Conservation (phyloP, 1,140 invertebrate genomes). For the Tetragonula clypearis region DNA sequence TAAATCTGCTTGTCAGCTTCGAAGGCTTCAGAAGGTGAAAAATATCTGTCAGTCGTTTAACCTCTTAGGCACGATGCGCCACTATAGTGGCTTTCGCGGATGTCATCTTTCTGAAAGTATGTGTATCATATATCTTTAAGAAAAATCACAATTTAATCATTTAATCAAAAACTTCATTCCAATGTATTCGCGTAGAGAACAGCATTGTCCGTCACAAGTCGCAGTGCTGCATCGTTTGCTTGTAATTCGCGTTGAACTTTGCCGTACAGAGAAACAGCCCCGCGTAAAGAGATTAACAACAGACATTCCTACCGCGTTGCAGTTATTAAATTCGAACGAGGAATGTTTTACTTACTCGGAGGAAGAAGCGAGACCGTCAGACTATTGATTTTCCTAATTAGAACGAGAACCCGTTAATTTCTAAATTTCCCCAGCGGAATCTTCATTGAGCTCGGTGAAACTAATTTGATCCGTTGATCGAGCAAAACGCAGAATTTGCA, state of each 20-base stretch:
- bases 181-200: too few relatives aligned
- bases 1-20: neutral
- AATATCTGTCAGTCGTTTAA: neutral
- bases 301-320: too few relatives aligned
- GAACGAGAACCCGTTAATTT: neutral
- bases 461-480: neutral
- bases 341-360: neutral
- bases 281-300: neutral
- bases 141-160: too few relatives aligned
- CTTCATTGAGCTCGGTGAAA: neutral
- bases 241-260: too few relatives aligned
- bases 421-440: neutral
- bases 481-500: neutral
- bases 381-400: neutral
- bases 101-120: too few relatives aligned
- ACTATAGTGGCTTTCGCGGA: too few relatives aligned
- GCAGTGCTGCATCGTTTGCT: too few relatives aligned
- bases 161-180: too few relatives aligned
- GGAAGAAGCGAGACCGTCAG: neutral
- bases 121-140: too few relatives aligned
- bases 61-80: too few relatives aligned
- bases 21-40: neutral
- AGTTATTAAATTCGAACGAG: neutral
- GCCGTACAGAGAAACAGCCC: too few relatives aligned
- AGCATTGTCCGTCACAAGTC: too few relatives aligned